Evolutionary conservation across 1,140 invertebrate species (phyloP).

Genomic region (Eupeodes corollae): DNA sequence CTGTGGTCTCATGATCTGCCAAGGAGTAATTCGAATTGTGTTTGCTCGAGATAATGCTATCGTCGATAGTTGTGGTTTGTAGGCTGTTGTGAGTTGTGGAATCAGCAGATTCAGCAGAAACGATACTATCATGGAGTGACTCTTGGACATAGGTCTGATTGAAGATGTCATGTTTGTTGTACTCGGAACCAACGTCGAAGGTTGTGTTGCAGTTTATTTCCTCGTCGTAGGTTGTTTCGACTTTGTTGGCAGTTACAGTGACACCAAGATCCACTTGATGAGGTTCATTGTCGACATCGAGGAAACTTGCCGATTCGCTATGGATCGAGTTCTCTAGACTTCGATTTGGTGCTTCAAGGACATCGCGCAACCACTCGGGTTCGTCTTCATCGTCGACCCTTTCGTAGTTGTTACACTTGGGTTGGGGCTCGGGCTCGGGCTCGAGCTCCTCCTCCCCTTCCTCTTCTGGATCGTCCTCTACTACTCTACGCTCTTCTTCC

Average conservation of each 20-base stretch:
- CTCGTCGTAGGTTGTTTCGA: slow-evolving; percentile 11
- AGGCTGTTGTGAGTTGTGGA: slow-evolving; percentile 15
- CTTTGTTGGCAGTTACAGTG: slow-evolving; percentile 6
- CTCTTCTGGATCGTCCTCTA: neutral
- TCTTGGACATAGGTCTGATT: slow-evolving; percentile 7
- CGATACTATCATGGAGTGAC: slow-evolving; percentile 33
- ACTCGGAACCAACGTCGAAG: slow-evolving; percentile 17
- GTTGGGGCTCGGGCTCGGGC: slow-evolving; percentile 20
- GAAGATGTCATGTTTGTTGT: slow-evolving; percentile 4
- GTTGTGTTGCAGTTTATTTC: neutral
- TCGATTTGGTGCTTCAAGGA: slow-evolving; percentile 41
- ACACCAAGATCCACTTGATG: slow-evolving; percentile 1
- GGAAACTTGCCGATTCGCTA: too few relatives aligned
- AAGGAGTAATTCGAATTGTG: slow-evolving; percentile 34
- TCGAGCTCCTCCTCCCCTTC: too few relatives aligned
- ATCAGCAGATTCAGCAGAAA: slow-evolving; percentile 34
- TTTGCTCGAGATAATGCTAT: slow-evolving; percentile 36
- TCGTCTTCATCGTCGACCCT: slow-evolving; percentile 41
- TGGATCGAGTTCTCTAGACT: slow-evolving; percentile 29
- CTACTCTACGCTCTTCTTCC: neutral
- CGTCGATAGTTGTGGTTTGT: slow-evolving; percentile 34
- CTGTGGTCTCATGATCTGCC: slow-evolving; percentile 20
- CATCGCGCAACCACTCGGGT: slow-evolving; percentile 46
- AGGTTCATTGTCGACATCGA: neutral
- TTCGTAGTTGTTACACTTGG: slow-evolving; percentile 26